Evolutionary conservation across 1,140 invertebrate species (phyloP).

Genomic region (Hylaeus volcanicus): DNA sequence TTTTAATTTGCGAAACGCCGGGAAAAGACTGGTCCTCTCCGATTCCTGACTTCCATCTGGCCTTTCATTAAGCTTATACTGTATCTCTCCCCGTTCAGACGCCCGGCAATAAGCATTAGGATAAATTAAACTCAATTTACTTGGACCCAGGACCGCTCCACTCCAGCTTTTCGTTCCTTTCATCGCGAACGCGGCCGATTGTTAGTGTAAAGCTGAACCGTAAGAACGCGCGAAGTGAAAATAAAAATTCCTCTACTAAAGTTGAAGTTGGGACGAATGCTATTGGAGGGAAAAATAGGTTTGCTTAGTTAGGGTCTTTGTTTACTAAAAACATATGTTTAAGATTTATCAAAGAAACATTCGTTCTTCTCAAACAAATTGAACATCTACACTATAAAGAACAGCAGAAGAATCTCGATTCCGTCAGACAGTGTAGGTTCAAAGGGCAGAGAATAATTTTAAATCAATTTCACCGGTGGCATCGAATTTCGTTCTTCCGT

Average conservation of each 20-base stretch:
- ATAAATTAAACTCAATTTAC: constrained; percentile 46
- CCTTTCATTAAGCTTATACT: constrained; percentile 52
- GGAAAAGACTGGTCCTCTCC: constrained; percentile 44
- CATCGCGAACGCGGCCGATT: background rate
- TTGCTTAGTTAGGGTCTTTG: too few species aligned
- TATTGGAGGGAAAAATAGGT: too few species aligned
- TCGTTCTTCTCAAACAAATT: too few species aligned
- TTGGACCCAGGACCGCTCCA: background rate
- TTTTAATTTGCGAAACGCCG: constrained; percentile 75
- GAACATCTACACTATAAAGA: too few species aligned
- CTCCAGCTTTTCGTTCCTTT: background rate
- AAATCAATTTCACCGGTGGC: constrained; percentile 9
- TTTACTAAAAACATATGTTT: too few species aligned
- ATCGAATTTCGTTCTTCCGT: background rate
- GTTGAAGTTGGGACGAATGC: too few species aligned
- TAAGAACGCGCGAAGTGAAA: too few species aligned
- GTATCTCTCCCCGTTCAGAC: constrained; percentile 36
- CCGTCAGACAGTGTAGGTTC: background rate
- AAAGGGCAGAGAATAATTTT: background rate
- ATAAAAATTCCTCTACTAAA: too few species aligned
- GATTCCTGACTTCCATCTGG: constrained; percentile 40
- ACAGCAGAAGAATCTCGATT: background rate
- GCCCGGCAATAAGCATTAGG: constrained; percentile 37
- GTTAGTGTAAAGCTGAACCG: background rate
- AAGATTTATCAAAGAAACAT: too few species aligned